Evolutionary conservation across 2,888 invertebrate genomes (phyloP).

Genomic region (Vesta saturnalis): DNA sequence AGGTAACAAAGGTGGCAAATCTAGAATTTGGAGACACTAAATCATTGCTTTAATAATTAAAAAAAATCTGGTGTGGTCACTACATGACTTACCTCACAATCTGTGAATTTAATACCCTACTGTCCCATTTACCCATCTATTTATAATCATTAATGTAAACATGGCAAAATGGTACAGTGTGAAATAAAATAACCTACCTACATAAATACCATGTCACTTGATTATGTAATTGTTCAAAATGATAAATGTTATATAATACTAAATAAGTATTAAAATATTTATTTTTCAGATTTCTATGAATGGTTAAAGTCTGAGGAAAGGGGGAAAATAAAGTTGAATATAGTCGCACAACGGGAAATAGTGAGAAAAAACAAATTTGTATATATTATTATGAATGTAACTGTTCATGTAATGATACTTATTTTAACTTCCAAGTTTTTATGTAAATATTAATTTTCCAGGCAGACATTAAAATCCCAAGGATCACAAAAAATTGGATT

Average conservation of each 20-base stretch:
- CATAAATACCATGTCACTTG: not conserved
- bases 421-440: not conserved
- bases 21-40: not conserved
- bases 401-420: not conserved
- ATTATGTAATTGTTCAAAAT: not conserved
- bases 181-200: not conserved
- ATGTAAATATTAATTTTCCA: slow-evolving; percentile 3
- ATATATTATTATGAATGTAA: slow-evolving; percentile 3
- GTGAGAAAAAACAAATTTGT: slow-evolving; percentile 5
- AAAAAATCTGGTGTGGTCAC: not conserved
- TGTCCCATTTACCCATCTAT: not conserved
- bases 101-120: not conserved
- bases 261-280: not conserved
- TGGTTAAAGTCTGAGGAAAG: not conserved
- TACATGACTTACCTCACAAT: too few species aligned
- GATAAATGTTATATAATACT: not conserved
- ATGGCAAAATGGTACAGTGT: not conserved
- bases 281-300: slow-evolving; percentile 5
- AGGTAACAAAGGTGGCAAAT: not conserved
- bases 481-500: slow-evolving; percentile 4
- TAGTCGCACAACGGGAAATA: not conserved
- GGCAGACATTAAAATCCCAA: slow-evolving; percentile 5
- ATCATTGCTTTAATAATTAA: not conserved
- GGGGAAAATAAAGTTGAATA: slow-evolving; percentile 1
- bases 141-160: not conserved